These are phyloP conservation scores for Otolemur garnettii DNA, from an alignment of 2,113 vertebrate genomes.

Conservation along the genomic window DNA sequence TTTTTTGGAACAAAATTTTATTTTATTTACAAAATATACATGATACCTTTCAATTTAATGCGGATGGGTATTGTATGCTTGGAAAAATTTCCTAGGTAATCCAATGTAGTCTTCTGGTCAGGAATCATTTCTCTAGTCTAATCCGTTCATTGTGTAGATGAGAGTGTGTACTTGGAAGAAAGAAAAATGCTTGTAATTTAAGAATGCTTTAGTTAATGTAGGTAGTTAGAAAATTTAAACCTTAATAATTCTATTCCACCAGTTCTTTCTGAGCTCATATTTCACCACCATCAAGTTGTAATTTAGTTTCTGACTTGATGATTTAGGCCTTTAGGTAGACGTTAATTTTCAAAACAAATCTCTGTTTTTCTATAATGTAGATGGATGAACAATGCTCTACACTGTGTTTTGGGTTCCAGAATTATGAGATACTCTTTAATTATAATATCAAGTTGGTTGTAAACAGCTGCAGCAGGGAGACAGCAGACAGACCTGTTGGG, in stretches of 20 bases:
- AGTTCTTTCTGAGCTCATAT: constrained; percentile 24
- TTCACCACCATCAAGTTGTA: constrained; percentile 37
- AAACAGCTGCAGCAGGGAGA: neutral
- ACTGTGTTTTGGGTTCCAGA: constrained; percentile 61
- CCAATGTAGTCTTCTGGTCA: constrained; percentile 30
- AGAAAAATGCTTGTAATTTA: constrained; percentile 53
- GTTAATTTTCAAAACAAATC: constrained; percentile 72
- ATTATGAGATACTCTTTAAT: constrained; percentile 59
- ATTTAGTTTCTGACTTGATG: constrained; percentile 75
- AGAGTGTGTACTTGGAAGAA: constrained; percentile 54
- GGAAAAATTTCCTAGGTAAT: constrained; percentile 24
- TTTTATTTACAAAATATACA: constrained; percentile 34
- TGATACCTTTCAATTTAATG: neutral
- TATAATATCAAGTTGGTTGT: constrained; percentile 55
- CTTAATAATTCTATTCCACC: constrained; percentile 15
- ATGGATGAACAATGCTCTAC: constrained; percentile 72
- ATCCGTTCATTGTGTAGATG: constrained; percentile 40
- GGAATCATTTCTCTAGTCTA: constrained; percentile 52
- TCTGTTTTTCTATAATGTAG: constrained; percentile 38
- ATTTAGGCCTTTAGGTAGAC: constrained; percentile 55
- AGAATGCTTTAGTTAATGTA: constrained; percentile 46
- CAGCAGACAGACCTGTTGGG: neutral
- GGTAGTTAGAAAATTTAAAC: constrained; percentile 34
- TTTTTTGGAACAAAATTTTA: neutral
- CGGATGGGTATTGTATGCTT: neutral